These are phyloP conservation scores for Brachyptera putata DNA, from an alignment of 2,888 invertebrate species.

Conservation along the genomic window DNA sequence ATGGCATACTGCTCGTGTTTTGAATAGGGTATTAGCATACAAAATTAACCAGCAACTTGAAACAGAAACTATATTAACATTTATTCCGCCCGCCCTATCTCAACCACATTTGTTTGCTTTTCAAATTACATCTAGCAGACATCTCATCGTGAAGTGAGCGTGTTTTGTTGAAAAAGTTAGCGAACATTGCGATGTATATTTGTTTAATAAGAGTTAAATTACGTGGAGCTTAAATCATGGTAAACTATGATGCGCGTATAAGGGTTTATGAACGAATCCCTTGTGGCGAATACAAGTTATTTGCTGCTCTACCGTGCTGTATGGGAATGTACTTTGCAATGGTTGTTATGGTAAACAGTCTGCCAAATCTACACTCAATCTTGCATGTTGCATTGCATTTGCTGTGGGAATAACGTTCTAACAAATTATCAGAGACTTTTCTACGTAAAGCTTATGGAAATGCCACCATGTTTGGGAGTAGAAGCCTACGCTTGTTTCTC, in stretches of 20 bases:
- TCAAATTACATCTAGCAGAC: too few species aligned
- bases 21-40: too few species aligned
- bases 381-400: slow-evolving; percentile 1
- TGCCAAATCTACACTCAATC: background rate
- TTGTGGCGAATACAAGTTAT: too few species aligned
- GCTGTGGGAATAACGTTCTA: background rate
- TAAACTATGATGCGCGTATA: background rate
- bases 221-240: background rate
- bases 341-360: background rate
- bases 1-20: too few species aligned
- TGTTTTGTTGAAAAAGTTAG: background rate
- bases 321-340: background rate
- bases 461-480: too few species aligned
- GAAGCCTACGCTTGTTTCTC: too few species aligned
- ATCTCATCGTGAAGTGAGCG: background rate
- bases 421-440: background rate
- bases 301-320: background rate
- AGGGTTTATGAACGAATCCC: background rate
- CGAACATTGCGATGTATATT: too few species aligned
- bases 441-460: background rate
- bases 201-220: background rate
- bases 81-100: too few species aligned
- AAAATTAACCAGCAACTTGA: too few species aligned
- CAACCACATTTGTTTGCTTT: too few species aligned
- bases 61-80: too few species aligned